Percentiles rank a stretch among this genome's conserved stretches.
phyloP scores from a whole-genome alignment of 2,888 invertebrate genomes.

The Drosophila infuscata region DNA sequence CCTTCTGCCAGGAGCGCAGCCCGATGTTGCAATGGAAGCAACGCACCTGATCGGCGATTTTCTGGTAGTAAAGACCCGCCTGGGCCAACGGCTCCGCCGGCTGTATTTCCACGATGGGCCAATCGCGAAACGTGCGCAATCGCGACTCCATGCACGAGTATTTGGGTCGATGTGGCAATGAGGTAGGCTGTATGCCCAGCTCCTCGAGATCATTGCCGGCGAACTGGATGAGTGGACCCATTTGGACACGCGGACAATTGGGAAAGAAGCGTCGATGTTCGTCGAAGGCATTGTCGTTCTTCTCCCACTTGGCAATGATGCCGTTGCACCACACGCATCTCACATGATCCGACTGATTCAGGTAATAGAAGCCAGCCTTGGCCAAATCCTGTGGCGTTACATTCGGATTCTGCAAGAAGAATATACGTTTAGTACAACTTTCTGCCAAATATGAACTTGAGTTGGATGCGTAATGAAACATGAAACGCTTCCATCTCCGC shows the following conservation, averaged over 20 bases:
- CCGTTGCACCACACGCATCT: constrained; percentile 93
- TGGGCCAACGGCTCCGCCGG: constrained; percentile 91
- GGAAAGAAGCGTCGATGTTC: constrained; percentile 94
- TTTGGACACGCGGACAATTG: constrained; percentile 87
- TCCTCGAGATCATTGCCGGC: constrained; percentile 86
- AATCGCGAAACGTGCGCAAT: constrained; percentile 89
- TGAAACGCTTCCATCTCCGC: not conserved
- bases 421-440: not conserved
- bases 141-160: constrained; percentile 90
- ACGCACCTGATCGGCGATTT: constrained; percentile 89
- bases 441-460: not conserved
- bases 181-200: constrained; percentile 86
- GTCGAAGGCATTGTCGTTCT: constrained; percentile 91
- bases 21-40: constrained; percentile 98
- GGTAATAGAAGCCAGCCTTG: constrained; percentile 93
- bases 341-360: constrained; percentile 89
- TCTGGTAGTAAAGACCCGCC: constrained; percentile 95
- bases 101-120: constrained; percentile 92
- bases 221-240: constrained; percentile 85
- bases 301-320: constrained; percentile 91
- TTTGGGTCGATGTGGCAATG: constrained; percentile 88
- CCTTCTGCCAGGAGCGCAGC: constrained; percentile 94
- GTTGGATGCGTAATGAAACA: not conserved
- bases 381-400: constrained; percentile 91
- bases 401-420: constrained; percentile 82